Conservation (phyloP, 1,140 invertebrate genomes). For the Ericerus pela region DNA sequence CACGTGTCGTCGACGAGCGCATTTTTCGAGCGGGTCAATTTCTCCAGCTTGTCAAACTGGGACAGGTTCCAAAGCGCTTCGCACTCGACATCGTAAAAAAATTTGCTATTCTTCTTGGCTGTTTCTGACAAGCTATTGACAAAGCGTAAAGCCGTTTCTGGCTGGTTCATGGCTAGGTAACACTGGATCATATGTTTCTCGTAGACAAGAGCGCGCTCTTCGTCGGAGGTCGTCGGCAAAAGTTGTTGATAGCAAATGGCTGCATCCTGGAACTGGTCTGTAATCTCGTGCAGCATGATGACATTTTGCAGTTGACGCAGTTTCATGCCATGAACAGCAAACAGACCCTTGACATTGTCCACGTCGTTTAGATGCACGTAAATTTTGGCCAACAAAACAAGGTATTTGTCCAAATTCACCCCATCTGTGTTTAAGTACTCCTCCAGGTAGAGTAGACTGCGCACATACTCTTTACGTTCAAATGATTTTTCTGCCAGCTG, state of each 20-base stretch:
- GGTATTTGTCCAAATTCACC: conserved; percentile 28
- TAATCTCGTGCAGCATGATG: conserved; percentile 52
- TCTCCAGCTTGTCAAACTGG: conserved; percentile 60
- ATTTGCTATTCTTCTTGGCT: background rate
- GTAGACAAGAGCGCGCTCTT: conserved; percentile 29
- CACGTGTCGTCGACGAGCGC: conserved; percentile 35
- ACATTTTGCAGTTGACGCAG: conserved; percentile 38
- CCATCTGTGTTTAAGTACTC: conserved; percentile 44
- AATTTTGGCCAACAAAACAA: conserved; percentile 46
- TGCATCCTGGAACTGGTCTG: conserved; percentile 47
- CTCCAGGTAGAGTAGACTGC: conserved; percentile 57
- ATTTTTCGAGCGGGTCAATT: conserved; percentile 37
- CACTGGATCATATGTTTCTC: conserved; percentile 50
- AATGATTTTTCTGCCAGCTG: conserved; percentile 51
- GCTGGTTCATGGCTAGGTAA: conserved; percentile 57
- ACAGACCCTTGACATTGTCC: conserved; percentile 55
- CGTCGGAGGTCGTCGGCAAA: conserved; percentile 35
- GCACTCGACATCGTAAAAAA: conserved; percentile 33
- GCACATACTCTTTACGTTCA: conserved; percentile 51
- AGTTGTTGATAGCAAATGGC: conserved; percentile 59
- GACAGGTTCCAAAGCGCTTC: conserved; percentile 80
- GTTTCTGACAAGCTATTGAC: conserved; percentile 35
- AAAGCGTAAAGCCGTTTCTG: conserved; percentile 53
- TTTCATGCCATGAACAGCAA: conserved; percentile 41
- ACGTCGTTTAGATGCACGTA: conserved; percentile 59